These are phyloP conservation scores for Drosophila prosaltans DNA, from an alignment of 1,140 invertebrate genomes.

Conservation along the genomic window DNA sequence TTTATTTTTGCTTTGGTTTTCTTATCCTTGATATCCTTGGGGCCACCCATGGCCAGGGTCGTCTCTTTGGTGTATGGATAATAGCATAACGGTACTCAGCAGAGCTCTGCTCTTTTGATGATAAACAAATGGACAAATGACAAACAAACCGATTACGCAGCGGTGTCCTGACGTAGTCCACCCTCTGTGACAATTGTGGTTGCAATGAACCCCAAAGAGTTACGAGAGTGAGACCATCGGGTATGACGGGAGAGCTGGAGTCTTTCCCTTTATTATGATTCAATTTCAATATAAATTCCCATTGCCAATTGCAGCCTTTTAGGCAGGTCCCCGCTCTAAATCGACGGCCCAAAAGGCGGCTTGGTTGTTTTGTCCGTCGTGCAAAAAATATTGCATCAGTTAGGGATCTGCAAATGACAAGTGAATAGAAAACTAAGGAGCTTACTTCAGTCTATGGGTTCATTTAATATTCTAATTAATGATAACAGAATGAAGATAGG, in stretches of 20 bases:
- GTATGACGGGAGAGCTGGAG: not conserved
- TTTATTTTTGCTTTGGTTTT: not conserved
- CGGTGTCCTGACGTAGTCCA: conserved; percentile 49
- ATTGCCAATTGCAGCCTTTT: conserved; percentile 50
- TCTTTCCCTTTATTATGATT: conserved; percentile 18
- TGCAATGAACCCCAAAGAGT: conserved; percentile 21
- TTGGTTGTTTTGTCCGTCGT: not conserved
- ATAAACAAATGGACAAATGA: conserved; percentile 61
- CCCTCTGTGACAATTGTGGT: conserved; percentile 53
- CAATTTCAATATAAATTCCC: conserved; percentile 13
- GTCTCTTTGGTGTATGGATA: conserved; percentile 28
- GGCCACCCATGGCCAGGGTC: conserved; percentile 19
- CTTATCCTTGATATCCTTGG: conserved; percentile 23
- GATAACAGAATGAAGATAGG: no score
- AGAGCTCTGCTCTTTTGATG: conserved; percentile 3
- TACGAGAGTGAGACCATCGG: not conserved
- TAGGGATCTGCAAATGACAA: conserved; percentile 51
- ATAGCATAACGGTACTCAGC: conserved; percentile 64
- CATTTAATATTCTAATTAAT: conserved; percentile 47
- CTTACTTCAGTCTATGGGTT: not conserved
- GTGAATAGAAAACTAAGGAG: conserved; percentile 40
- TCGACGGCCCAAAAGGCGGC: conserved; percentile 30
- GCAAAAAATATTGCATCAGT: conserved; percentile 4
- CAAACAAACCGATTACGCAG: conserved; percentile 77
- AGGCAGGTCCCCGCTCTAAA: conserved; percentile 28